phyloP scores from a whole-genome alignment of 2,797 vertebrate species.

The Gorsachius magnificus region DNA sequence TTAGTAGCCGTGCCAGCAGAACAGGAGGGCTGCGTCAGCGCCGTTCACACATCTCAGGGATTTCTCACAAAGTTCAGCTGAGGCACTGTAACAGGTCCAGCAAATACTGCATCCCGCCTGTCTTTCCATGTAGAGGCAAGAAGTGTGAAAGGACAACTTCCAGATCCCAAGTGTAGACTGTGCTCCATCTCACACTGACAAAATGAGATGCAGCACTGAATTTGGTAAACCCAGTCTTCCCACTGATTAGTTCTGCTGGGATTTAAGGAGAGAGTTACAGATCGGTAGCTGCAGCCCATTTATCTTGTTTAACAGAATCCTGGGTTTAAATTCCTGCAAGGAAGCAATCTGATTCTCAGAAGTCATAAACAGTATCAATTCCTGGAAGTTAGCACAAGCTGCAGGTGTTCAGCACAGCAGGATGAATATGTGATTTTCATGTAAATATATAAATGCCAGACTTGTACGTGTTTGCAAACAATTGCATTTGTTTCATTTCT shows the following conservation, averaged over 20 bases:
- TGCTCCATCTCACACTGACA: not conserved
- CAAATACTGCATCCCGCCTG: not conserved
- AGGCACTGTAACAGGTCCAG: not conserved
- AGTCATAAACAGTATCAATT: not conserved
- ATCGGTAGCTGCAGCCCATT: not conserved
- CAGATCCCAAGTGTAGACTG: not conserved
- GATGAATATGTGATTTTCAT: not conserved
- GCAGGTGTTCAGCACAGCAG: not conserved
- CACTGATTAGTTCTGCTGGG: not conserved
- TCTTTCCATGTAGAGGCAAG: not conserved
- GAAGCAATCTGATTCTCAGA: not conserved
- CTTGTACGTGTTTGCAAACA: not conserved
- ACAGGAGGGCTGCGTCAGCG: not conserved
- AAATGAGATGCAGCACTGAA: not conserved
- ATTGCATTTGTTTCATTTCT: not conserved
- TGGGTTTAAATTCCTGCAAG: not conserved
- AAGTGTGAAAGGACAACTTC: not conserved
- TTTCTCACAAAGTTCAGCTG: not conserved
- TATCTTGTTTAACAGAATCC: not conserved
- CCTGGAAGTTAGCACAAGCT: not conserved
- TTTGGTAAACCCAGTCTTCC: not conserved
- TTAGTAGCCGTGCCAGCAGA: not conserved
- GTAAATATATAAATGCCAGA: not conserved
- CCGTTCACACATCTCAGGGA: not conserved
- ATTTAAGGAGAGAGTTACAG: not conserved